A percentile compares a stretch with the other conserved stretches of the same genome.
phyloP scores from a whole-genome alignment of 2,113 vertebrate species.

The Antechinus flavipes region DNA sequence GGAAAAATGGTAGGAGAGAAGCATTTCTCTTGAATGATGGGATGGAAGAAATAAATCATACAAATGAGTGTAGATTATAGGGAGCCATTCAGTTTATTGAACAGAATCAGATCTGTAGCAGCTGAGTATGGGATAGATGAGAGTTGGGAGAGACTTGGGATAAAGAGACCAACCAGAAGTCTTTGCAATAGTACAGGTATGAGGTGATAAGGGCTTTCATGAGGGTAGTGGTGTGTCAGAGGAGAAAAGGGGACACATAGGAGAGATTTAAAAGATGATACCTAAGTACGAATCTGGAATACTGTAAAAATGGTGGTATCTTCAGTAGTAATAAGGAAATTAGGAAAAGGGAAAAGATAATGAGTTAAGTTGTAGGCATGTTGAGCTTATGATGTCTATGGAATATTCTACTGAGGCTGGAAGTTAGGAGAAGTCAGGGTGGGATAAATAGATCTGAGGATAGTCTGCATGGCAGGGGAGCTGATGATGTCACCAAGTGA shows the following conservation, averaged over 20 bases:
- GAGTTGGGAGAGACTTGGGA: background rate
- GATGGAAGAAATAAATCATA: constrained; percentile 31
- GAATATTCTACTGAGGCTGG: background rate
- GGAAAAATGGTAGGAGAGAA: constrained; percentile 30
- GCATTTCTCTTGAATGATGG: constrained; percentile 25
- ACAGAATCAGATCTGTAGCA: no score
- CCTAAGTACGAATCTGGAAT: background rate
- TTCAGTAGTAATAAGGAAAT: background rate
- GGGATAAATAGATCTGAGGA: background rate
- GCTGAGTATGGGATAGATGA: background rate
- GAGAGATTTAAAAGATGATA: background rate
- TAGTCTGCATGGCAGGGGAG: background rate
- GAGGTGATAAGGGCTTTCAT: background rate
- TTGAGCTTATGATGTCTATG: background rate
- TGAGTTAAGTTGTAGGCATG: background rate
- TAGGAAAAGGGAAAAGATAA: background rate
- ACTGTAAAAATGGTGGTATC: background rate
- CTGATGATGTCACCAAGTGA: background rate
- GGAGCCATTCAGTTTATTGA: no score
- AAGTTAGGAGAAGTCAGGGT: background rate
- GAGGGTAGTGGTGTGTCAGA: background rate
- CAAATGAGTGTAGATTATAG: constrained; percentile 46
- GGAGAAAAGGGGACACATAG: background rate
- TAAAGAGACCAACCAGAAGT: background rate
- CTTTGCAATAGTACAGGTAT: background rate